Evolutionary conservation across 1,140 invertebrate genomes (phyloP).

Genomic region (Geopemphigus sp.): DNA sequence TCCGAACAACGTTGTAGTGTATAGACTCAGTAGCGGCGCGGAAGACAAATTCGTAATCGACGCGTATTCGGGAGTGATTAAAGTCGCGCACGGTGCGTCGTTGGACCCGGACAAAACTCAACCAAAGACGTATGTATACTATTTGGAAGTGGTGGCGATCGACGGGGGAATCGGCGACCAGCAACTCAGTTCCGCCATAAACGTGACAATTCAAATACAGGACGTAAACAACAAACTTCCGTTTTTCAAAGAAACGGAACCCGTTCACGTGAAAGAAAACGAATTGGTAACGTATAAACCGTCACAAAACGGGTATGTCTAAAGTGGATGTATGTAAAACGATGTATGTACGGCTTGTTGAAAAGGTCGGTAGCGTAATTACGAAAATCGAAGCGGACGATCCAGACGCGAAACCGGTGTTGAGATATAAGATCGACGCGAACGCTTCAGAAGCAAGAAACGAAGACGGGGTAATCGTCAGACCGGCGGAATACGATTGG

Average conservation of each 20-base stretch:
- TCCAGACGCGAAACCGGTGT: constrained; percentile 71
- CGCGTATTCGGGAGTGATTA: constrained; percentile 75
- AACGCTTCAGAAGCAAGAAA: constrained; percentile 72
- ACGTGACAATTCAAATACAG: constrained; percentile 79
- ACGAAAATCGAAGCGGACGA: constrained; percentile 72
- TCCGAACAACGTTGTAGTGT: constrained; percentile 82
- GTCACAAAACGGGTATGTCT: not conserved
- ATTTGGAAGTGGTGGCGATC: constrained; percentile 66
- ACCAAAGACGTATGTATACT: constrained; percentile 67
- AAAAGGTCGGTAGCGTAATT: constrained; percentile 68
- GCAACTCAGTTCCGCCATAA: constrained; percentile 66
- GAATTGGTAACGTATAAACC: constrained; percentile 60
- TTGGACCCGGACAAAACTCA: constrained; percentile 86
- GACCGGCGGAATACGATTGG: constrained; percentile 70
- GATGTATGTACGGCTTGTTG: not conserved
- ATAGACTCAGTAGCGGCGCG: constrained; percentile 82
- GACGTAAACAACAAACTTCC: constrained; percentile 92
- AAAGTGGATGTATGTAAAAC: not conserved
- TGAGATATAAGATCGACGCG: constrained; percentile 72
- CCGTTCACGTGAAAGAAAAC: constrained; percentile 72
- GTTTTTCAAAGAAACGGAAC: constrained; percentile 67
- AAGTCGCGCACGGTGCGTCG: constrained; percentile 79
- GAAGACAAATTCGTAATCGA: constrained; percentile 90
- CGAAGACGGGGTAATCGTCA: constrained; percentile 73
- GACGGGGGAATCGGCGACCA: constrained; percentile 83